These are phyloP conservation scores for Hemiprocne comata DNA, from an alignment of 2,113 vertebrate species.

Conservation along the genomic window DNA sequence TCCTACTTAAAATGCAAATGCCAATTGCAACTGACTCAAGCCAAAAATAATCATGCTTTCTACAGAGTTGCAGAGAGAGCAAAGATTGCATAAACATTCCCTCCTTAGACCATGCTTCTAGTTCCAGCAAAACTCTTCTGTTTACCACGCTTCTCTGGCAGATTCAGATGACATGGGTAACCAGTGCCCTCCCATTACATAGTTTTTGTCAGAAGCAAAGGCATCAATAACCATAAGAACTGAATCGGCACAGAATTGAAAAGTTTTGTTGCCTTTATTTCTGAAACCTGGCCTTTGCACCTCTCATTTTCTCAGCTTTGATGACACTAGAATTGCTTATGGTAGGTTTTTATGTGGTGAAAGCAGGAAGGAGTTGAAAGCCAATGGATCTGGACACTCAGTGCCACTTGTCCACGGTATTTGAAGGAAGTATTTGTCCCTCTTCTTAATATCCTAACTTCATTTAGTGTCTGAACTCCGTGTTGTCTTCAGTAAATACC, in stretches of 20 bases:
- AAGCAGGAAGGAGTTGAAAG: conserved; percentile 15
- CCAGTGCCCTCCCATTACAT: background rate
- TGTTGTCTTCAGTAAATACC: background rate
- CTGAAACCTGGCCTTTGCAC: background rate
- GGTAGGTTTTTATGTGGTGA: background rate
- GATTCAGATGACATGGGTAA: background rate
- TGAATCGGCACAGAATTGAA: background rate
- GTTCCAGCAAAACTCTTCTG: background rate
- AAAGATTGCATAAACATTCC: background rate
- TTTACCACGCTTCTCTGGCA: background rate
- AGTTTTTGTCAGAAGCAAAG: background rate
- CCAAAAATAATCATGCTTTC: conserved; percentile 41
- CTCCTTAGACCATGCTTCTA: background rate
- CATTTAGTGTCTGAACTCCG: background rate
- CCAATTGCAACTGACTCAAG: conserved; percentile 39
- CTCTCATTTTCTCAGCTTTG: background rate
- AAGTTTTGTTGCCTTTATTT: conserved; percentile 16
- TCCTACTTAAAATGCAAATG: conserved; percentile 1
- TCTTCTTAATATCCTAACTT: background rate
- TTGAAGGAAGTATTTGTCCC: background rate
- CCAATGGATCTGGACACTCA: background rate
- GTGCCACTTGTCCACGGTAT: background rate
- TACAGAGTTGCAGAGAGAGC: background rate
- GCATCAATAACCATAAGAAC: background rate
- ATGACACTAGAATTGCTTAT: background rate